Evolutionary conservation across 2,888 invertebrate genomes (phyloP).

Genomic region (Temnothorax rugatulus): DNA sequence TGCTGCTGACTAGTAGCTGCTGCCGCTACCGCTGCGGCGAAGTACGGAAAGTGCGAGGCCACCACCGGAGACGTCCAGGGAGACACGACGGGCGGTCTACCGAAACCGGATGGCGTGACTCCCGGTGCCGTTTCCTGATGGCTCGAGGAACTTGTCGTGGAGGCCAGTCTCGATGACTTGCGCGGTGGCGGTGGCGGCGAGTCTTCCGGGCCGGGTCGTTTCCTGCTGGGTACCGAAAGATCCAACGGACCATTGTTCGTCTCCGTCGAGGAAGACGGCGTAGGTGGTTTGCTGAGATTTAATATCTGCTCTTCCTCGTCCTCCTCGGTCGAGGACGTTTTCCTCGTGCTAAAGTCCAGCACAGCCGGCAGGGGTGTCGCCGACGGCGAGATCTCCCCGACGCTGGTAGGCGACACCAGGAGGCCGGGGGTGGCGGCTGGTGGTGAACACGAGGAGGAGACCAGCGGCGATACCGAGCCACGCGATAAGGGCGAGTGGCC

Average conservation of each 20-base stretch:
- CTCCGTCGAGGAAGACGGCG: slow-evolving; percentile 87
- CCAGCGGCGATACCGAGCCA: slow-evolving; percentile 90
- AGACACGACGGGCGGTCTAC: slow-evolving; percentile 90
- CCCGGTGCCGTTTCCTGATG: slow-evolving; percentile 79
- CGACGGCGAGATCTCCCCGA: slow-evolving; percentile 86
- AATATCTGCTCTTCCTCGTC: slow-evolving; percentile 90
- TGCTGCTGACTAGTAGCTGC: slow-evolving; percentile 89
- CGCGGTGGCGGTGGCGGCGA: slow-evolving; percentile 88
- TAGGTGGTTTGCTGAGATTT: slow-evolving; percentile 90
- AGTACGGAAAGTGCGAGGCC: slow-evolving; percentile 92
- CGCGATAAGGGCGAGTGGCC: slow-evolving; percentile 88
- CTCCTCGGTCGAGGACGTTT: slow-evolving; percentile 87
- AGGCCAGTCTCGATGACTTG: slow-evolving; percentile 88
- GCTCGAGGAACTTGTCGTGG: slow-evolving; percentile 70
- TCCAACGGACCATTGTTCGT: slow-evolving; percentile 91
- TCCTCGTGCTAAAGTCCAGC: slow-evolving; percentile 94
- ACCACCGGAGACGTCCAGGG: slow-evolving; percentile 94
- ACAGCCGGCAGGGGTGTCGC: slow-evolving; percentile 87
- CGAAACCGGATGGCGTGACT: slow-evolving; percentile 87
- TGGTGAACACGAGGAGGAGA: slow-evolving; percentile 90
- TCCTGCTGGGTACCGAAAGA: slow-evolving; percentile 92
- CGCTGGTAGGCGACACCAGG: slow-evolving; percentile 88
- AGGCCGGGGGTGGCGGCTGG: slow-evolving; percentile 87
- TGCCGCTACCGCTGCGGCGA: slow-evolving; percentile 92
- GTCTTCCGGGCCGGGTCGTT: slow-evolving; percentile 90